Evolutionary conservation across 1,140 invertebrate genomes (phyloP), one percentile per base, ranked within the genome.

Genomic region (Drosophila leontia): DNA sequence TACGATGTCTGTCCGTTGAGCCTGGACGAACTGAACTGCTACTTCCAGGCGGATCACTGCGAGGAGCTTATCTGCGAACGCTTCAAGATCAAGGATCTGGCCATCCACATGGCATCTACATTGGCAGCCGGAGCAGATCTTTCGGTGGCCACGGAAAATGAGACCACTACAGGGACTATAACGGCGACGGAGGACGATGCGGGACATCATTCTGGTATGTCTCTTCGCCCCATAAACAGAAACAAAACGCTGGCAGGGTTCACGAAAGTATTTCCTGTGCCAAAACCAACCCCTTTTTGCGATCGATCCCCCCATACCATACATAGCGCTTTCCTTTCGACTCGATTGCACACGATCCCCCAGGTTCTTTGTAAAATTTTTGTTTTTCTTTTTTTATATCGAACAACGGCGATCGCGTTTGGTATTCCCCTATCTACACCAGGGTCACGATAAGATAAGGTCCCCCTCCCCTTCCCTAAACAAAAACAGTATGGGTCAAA

Each of bases 121-220:
- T 37, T 59, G 12, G 55, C 50, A 35, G 32, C 29, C 15, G 80
- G 63, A 32, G 70, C 9, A 32, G 68, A 72, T 60, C 37, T 51
- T 0, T 72, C 69, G 11, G 44, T 71, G 53, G 26, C 61, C n/a
- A 47, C 58, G 6, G 69, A 39, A 26, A 44, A 47, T 37, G 58
- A 65, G 34, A 59, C 80, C 78, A 44, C 68, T 7, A 15, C 53
- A 23, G 77, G 29, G 50, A 19, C 9, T 17, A 55, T 69, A 56
- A 13, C 41, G 55, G 41, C 64, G 47, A 56, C 71, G 48, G 91
- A 92, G 51, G 91, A 92, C 82, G 91, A 92, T 92, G 88, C 91
- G 61, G 91, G 91, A 87, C 87, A 91, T 92, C 91, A 92, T 88
- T 92, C 91, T 48, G 91, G 91, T 92, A 90, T 67, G 91, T 82